phyloP scores from a whole-genome alignment of 2,113 vertebrate genomes.

The Toxotes jaculatrix region DNA sequence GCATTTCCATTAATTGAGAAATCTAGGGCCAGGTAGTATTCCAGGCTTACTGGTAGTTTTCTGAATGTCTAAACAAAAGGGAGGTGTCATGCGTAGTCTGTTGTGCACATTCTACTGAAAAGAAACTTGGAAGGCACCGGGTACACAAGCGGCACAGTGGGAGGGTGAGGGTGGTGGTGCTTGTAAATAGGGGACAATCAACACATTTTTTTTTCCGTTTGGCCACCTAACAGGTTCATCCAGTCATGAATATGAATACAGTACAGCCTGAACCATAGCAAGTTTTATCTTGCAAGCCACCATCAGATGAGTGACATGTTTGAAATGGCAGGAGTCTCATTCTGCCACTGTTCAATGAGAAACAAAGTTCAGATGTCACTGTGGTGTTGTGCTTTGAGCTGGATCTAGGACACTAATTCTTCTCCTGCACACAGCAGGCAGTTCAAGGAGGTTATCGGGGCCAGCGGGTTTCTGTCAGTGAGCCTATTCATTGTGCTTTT shows the following conservation, averaged over 20 bases:
- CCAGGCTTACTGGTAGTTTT: background rate
- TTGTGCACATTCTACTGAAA: background rate
- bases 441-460: slow-evolving; percentile 49
- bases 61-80: background rate
- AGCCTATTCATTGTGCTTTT: slow-evolving; percentile 73
- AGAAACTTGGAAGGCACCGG: background rate
- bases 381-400: slow-evolving; percentile 34
- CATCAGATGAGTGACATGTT: slow-evolving; percentile 24
- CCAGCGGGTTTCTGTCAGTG: slow-evolving; percentile 68
- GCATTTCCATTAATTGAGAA: too few relatives aligned
- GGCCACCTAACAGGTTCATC: background rate
- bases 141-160: too few relatives aligned
- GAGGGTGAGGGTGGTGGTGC: background rate
- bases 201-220: background rate
- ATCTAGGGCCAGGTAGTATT: background rate
- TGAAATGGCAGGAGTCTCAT: slow-evolving; percentile 1
- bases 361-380: slow-evolving; percentile 41
- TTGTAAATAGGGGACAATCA: background rate
- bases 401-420: background rate
- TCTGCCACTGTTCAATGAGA: slow-evolving; percentile 11
- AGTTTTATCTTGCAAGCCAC: background rate
- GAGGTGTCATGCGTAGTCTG: background rate
- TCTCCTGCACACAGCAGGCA: slow-evolving; percentile 15
- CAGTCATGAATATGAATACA: background rate
- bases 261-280: background rate